These are phyloP conservation scores for Podocnemis expansa DNA, from an alignment of 2,113 vertebrate species.

Conservation along the genomic window DNA sequence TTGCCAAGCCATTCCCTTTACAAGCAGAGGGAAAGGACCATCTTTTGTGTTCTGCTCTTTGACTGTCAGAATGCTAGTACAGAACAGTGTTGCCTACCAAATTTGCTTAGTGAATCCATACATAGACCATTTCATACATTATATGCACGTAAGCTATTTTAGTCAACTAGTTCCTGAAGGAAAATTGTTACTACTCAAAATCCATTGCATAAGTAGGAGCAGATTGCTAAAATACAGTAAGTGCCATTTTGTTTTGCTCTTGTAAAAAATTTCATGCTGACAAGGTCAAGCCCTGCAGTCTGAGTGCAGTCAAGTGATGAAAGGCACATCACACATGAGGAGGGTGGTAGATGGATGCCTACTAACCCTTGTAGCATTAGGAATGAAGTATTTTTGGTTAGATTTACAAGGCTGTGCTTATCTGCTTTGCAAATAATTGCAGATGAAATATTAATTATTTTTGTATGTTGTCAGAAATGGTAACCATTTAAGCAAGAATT, in stretches of 20 bases:
- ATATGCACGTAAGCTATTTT: slow-evolving; percentile 32
- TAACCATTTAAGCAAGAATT: slow-evolving; percentile 10
- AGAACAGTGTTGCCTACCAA: slow-evolving; percentile 20
- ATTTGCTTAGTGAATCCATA: slow-evolving; percentile 24
- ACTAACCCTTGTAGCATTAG: neutral
- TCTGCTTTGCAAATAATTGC: slow-evolving; percentile 27
- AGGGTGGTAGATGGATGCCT: slow-evolving; percentile 5
- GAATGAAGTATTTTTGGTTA: neutral
- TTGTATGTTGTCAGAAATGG: neutral
- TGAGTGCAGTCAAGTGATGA: slow-evolving; percentile 52
- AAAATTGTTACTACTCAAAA: slow-evolving; percentile 67
- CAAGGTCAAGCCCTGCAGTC: slow-evolving; percentile 67
- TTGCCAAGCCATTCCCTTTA: neutral
- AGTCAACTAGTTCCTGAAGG: slow-evolving; percentile 40
- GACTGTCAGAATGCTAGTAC: neutral
- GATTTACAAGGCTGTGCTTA: neutral
- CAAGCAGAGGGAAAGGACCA: neutral
- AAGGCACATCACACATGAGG: slow-evolving; percentile 10
- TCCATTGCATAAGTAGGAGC: slow-evolving; percentile 58
- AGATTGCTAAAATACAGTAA: slow-evolving; percentile 48
- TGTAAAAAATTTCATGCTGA: slow-evolving; percentile 71
- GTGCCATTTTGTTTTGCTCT: slow-evolving; percentile 61
- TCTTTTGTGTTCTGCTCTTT: slow-evolving; percentile 7
- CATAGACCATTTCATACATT: slow-evolving; percentile 41
- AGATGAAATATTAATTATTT: neutral